Conservation (phyloP, 2,113 vertebrate species). For the Vulpes lagopus region DNA sequence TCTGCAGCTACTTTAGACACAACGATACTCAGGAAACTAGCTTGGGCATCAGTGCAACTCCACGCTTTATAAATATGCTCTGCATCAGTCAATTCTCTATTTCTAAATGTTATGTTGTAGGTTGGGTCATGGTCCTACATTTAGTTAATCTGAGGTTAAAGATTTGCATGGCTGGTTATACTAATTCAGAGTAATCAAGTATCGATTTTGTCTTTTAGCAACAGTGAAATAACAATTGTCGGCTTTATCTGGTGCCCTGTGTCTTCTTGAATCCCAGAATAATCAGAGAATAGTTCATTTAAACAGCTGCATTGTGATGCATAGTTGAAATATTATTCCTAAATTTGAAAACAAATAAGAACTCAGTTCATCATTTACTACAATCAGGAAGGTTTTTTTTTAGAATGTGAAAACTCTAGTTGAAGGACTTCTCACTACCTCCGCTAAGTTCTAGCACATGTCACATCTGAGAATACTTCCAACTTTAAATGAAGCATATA, state of each 20-base stretch:
- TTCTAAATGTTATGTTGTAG: constrained; percentile 53
- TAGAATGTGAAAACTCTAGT: constrained; percentile 8
- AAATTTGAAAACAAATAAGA: constrained; percentile 45
- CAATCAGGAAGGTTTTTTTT: background rate
- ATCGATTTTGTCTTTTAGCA: constrained; percentile 69
- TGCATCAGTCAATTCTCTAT: constrained; percentile 17
- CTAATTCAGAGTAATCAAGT: constrained; percentile 71
- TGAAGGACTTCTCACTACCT: constrained; percentile 19
- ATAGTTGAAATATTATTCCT: constrained; percentile 50
- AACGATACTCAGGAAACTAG: background rate
- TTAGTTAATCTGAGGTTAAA: constrained; percentile 71
- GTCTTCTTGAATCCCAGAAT: constrained; percentile 56
- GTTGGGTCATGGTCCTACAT: constrained; percentile 49
- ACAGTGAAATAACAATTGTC: constrained; percentile 64
- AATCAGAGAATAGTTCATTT: constrained; percentile 60
- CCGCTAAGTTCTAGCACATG: constrained; percentile 28
- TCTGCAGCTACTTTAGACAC: background rate
- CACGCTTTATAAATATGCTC: rapidly evolving
- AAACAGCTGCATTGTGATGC: background rate
- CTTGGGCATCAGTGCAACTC: background rate
- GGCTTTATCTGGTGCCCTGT: constrained; percentile 35
- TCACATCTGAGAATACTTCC: background rate
- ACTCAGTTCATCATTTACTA: constrained; percentile 10
- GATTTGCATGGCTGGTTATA: constrained; percentile 51
- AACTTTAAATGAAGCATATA: constrained; percentile 4